These are phyloP conservation scores for Uropsilus gracilis DNA, from an alignment of 2,113 vertebrate genomes.

Conservation along the genomic window DNA sequence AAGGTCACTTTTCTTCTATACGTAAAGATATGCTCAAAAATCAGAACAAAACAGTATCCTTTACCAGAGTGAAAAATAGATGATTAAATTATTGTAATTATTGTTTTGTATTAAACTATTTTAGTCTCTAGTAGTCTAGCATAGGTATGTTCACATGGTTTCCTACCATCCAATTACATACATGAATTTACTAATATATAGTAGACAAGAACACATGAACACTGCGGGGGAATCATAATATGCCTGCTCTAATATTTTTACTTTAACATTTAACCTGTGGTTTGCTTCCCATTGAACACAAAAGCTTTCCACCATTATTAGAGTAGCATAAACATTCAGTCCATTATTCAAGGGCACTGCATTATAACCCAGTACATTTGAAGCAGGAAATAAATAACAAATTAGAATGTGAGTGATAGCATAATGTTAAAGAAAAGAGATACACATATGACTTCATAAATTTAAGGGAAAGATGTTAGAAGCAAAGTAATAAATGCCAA, in stretches of 20 bases:
- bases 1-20: neutral
- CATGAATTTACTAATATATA: neutral
- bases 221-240: neutral
- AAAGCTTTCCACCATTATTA: neutral
- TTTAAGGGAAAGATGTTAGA: constrained; percentile 67
- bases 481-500: constrained; percentile 80
- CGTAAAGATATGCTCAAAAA: neutral
- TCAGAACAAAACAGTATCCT: neutral
- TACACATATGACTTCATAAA: constrained; percentile 76
- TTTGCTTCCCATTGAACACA: neutral
- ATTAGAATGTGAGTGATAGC: constrained; percentile 44
- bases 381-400: constrained; percentile 62
- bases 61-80: neutral
- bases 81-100: too few relatives aligned
- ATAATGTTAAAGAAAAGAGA: constrained; percentile 55
- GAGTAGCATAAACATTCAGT: neutral
- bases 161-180: neutral
- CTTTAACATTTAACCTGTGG: neutral
- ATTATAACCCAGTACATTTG: constrained; percentile 44
- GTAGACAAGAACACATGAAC: neutral
- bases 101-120: neutral
- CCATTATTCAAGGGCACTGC: constrained; percentile 4
- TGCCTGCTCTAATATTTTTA: neutral
- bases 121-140: neutral
- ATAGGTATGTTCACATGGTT: neutral